Conservation (phyloP, 2,888 invertebrate species). For the Acanthosepion pharaonis region DNA sequence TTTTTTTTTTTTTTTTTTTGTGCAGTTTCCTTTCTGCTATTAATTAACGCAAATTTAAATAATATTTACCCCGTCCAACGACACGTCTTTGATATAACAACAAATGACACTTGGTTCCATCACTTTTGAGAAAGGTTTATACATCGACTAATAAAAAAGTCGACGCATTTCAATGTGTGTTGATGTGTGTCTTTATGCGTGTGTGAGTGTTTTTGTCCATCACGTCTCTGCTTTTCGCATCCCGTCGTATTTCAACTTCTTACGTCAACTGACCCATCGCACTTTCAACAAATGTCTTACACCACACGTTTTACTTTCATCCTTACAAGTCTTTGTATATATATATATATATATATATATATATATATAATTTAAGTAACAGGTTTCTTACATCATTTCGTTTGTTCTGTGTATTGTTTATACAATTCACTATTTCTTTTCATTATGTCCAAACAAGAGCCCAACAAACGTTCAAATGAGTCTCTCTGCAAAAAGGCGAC, state of each 20-base stretch:
- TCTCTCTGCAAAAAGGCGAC: constrained; percentile 96
- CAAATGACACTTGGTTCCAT: background rate
- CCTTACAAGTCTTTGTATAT: background rate
- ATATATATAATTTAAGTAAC: background rate
- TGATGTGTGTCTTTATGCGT: background rate
- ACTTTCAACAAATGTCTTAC: background rate
- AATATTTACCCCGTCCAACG: background rate
- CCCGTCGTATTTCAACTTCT: background rate
- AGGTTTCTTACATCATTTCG: constrained; percentile 44
- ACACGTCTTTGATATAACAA: background rate
- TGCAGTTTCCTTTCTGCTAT: no score
- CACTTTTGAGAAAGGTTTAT: background rate
- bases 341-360: no score
- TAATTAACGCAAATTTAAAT: background rate
- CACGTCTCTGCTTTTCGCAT: background rate
- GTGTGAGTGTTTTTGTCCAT: background rate
- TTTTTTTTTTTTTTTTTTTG: background rate
- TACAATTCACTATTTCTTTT: constrained; percentile 80
- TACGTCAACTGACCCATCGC: background rate
- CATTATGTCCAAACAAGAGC: constrained; percentile 98
- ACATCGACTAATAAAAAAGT: background rate
- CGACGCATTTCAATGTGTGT: background rate
- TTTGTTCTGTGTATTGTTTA: constrained; percentile 64
- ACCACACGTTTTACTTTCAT: background rate
- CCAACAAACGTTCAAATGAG: constrained; percentile 95